Evolutionary conservation across 2,113 vertebrate genomes (phyloP).

Genomic region (Spizaetus ornatus): DNA sequence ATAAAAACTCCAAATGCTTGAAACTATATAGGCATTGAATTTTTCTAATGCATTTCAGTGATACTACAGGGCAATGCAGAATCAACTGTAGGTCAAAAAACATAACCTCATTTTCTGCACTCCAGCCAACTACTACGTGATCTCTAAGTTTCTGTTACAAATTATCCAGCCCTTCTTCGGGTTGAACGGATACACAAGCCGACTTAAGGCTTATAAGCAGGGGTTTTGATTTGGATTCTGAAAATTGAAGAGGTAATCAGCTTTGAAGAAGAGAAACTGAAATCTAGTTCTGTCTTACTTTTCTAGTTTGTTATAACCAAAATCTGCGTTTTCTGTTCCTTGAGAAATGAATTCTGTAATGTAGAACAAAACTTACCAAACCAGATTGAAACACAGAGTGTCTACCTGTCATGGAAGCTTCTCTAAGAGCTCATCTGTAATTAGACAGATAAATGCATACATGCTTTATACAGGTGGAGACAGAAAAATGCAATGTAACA

Average conservation of each 20-base stretch:
- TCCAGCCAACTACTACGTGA: not conserved
- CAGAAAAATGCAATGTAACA: not conserved
- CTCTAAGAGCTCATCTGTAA: not conserved
- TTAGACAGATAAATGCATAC: not conserved
- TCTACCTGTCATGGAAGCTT: not conserved
- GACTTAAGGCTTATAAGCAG: not conserved
- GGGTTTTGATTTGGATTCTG: not conserved
- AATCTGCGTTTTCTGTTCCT: not conserved
- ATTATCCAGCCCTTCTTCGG: not conserved
- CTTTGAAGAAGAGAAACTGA: constrained; percentile 6
- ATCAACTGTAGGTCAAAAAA: constrained; percentile 15
- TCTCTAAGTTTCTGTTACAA: constrained; percentile 26
- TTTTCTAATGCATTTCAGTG: not conserved
- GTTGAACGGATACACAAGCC: not conserved
- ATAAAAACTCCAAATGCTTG: not conserved
- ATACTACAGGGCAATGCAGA: not conserved
- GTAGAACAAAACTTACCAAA: not conserved
- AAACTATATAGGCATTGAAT: not conserved
- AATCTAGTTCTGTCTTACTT: not conserved
- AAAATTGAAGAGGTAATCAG: constrained; percentile 29
- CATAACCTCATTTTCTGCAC: constrained; percentile 39
- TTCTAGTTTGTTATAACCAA: not conserved
- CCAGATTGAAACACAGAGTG: not conserved
- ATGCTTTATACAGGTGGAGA: not conserved
- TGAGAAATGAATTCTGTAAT: not conserved